These are phyloP conservation scores for Melieria crassipennis DNA, from an alignment of 2,888 invertebrate genomes.

Conservation along the genomic window DNA sequence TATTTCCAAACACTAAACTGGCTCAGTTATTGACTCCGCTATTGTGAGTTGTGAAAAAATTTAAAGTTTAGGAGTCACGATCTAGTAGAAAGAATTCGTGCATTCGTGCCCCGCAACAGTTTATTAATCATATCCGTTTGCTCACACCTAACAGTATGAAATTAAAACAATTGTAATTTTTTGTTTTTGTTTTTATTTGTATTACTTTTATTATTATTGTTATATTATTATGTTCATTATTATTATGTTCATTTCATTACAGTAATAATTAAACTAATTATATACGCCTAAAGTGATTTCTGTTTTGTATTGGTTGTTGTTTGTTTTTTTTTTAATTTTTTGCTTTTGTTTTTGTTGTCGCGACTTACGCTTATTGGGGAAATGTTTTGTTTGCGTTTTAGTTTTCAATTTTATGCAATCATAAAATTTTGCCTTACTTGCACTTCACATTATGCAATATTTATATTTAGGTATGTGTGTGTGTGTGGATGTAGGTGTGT, in stretches of 20 bases:
- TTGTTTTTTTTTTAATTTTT: background rate
- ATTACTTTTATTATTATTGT: slow-evolving; percentile 25
- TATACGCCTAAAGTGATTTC: slow-evolving; percentile 6
- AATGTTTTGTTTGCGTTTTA: background rate
- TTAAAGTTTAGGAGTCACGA: too few species aligned
- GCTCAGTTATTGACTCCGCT: too few species aligned
- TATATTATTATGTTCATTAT: slow-evolving; percentile 23
- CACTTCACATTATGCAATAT: background rate
- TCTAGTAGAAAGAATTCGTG: too few species aligned
- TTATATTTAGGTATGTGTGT: slow-evolving; percentile 6
- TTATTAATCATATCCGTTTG: too few species aligned
- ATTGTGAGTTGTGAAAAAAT: too few species aligned
- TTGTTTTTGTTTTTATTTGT: slow-evolving; percentile 21
- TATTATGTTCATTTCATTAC: slow-evolving; percentile 11
- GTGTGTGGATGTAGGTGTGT: slow-evolving; percentile 20
- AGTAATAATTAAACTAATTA: slow-evolving; percentile 28
- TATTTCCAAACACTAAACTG: too few species aligned
- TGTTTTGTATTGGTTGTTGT: too few species aligned
- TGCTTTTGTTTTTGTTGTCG: slow-evolving; percentile 10
- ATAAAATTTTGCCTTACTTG: too few species aligned
- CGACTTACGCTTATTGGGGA: background rate
- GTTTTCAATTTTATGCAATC: background rate
- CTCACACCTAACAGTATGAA: too few species aligned
- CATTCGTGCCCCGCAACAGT: too few species aligned
- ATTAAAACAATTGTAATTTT: too few species aligned